Evolutionary conservation across 1,140 invertebrate genomes (phyloP).

Genomic region (Drosophila tristis): DNA sequence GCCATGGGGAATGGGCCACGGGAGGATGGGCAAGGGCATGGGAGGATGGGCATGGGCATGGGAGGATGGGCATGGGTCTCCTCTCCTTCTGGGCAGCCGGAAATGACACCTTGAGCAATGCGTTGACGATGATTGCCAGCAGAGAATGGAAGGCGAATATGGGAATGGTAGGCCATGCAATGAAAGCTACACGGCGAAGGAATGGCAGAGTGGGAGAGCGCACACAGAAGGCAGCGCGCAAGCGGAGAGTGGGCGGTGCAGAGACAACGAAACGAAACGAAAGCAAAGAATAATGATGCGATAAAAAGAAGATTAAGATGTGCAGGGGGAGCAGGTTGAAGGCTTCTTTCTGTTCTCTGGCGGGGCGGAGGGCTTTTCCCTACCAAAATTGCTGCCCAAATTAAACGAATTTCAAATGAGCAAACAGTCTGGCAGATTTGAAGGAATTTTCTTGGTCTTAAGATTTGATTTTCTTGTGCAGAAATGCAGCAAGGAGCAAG

Average conservation of each 20-base stretch:
- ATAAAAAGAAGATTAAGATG: constrained; percentile 44
- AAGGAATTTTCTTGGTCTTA: no score
- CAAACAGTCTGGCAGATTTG: no score
- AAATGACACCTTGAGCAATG: constrained; percentile 72
- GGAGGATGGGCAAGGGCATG: not conserved
- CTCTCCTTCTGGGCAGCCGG: constrained; percentile 29
- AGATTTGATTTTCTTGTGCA: no score
- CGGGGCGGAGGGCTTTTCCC: no score
- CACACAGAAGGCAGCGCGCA: no score
- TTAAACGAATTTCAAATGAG: no score
- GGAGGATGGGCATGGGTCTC: not conserved
- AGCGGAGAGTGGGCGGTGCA: no score
- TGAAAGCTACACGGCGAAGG: no score
- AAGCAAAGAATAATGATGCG: constrained; percentile 39
- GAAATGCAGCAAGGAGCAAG: no score
- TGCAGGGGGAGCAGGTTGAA: not conserved
- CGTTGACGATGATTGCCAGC: constrained; percentile 48
- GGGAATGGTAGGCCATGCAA: not conserved
- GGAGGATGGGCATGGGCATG: not conserved
- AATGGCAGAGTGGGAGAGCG: no score
- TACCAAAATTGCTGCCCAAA: no score
- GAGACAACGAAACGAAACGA: constrained; percentile 8
- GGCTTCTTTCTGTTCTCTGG: not conserved
- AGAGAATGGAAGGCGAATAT: constrained; percentile 11
- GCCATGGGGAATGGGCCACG: not conserved